phyloP scores from a whole-genome alignment of 2,888 invertebrate genomes.

The Protodeltote pygarga region DNA sequence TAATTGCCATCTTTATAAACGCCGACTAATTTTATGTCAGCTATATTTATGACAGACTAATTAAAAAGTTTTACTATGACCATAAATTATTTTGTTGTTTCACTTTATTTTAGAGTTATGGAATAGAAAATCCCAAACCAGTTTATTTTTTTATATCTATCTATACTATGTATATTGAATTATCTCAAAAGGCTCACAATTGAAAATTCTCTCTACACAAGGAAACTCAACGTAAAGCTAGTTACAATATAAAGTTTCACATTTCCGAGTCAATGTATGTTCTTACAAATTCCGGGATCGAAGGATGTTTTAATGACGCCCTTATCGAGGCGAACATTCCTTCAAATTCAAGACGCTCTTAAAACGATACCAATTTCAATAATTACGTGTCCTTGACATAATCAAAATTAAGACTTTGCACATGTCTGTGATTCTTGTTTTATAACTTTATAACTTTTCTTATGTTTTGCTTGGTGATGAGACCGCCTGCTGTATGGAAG shows the following conservation, averaged over 20 bases:
- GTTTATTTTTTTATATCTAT: too few relatives aligned
- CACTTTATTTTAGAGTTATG: too few relatives aligned
- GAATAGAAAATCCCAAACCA: too few relatives aligned
- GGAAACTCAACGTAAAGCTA: conserved; percentile 25
- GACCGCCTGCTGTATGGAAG: too few relatives aligned
- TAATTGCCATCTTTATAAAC: too few relatives aligned
- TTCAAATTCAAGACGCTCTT: conserved; percentile 43
- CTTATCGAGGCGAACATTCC: conserved; percentile 48
- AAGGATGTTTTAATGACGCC: conserved; percentile 54
- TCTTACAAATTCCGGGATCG: conserved; percentile 41
- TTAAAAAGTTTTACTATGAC: too few relatives aligned
- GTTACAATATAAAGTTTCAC: conserved; percentile 36
- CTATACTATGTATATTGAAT: too few relatives aligned
- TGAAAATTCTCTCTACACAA: conserved; percentile 12
- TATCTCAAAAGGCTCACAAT: too few relatives aligned
- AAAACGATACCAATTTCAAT: conserved; percentile 52
- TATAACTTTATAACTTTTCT: neutral
- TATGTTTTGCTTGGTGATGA: too few relatives aligned
- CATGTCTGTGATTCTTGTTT: conserved; percentile 23
- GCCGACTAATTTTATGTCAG: too few relatives aligned
- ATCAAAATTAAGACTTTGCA: conserved; percentile 39
- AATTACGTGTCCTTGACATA: conserved; percentile 44
- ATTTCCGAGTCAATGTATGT: conserved; percentile 38
- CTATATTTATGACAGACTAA: too few relatives aligned
- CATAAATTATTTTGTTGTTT: too few relatives aligned